phyloP scores from a whole-genome alignment of 1,140 invertebrate genomes.

The Alviniconcha marisindica region DNA sequence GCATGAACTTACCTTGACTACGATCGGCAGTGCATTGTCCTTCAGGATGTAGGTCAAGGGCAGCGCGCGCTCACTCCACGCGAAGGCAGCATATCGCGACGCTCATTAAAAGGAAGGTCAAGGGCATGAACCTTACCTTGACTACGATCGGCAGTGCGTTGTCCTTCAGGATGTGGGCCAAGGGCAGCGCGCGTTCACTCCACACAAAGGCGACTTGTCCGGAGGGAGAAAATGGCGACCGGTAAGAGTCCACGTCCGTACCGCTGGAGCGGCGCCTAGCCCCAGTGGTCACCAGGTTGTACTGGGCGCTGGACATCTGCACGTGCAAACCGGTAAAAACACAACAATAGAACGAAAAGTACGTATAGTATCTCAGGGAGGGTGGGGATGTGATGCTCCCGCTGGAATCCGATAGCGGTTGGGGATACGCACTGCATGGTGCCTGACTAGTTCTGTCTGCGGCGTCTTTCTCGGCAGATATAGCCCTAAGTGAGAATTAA shows the following conservation, averaged over 20 bases:
- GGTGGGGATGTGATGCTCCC: no score
- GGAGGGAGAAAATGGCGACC: constrained; percentile 21
- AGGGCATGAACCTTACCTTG: constrained; percentile 46
- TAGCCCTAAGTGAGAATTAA: no score
- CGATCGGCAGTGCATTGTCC: constrained; percentile 49
- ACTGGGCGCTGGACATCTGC: constrained; percentile 37
- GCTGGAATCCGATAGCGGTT: no score
- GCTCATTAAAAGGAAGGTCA: no score
- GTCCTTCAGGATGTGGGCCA: constrained; percentile 53
- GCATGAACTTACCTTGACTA: constrained; percentile 52
- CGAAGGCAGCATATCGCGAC: constrained; percentile 25
- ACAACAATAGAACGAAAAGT: no score
- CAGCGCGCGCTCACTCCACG: constrained; percentile 52
- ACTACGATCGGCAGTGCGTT: constrained; percentile 53
- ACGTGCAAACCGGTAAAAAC: no score
- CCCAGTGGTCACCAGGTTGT: constrained; percentile 16
- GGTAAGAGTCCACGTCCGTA: constrained; percentile 28
- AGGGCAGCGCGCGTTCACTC: constrained; percentile 47
- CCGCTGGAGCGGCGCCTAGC: neutral
- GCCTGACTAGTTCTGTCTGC: no score
- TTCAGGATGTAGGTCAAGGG: constrained; percentile 52
- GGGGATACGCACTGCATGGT: no score
- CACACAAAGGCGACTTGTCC: constrained; percentile 43
- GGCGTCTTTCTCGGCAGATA: no score
- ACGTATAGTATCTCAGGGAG: no score